Conservation (phyloP, 1,140 invertebrate genomes). For the Asbolus verrucosus region DNA sequence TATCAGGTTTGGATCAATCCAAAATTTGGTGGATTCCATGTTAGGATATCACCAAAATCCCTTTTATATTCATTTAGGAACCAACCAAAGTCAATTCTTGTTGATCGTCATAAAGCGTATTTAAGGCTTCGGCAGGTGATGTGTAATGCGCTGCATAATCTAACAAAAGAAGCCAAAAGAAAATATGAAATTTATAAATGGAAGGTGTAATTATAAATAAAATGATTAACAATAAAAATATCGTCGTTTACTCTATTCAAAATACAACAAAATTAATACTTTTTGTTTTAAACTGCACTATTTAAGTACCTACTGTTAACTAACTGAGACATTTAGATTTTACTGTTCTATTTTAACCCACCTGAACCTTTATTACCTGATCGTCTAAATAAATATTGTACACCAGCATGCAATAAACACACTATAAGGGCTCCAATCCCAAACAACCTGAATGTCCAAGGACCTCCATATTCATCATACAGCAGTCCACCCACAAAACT, state of each 20-base stretch:
- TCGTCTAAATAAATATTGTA: conserved; percentile 63
- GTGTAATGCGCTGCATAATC: conserved; percentile 45
- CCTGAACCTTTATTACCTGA: conserved; percentile 43
- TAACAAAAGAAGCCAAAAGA: conserved; percentile 33
- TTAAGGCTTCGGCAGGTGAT: conserved; percentile 44
- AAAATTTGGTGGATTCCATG: neutral
- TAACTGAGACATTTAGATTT: too few species aligned
- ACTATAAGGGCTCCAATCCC: conserved; percentile 75
- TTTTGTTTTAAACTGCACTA: neutral
- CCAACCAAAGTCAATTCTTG: conserved; percentile 53
- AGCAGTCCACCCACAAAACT: conserved; percentile 80
- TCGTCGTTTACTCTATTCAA: too few species aligned
- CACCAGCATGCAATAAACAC: conserved; percentile 72
- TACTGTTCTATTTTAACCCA: conserved; percentile 20
- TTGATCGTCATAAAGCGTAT: conserved; percentile 59
- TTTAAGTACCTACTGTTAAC: neutral
- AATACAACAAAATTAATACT: conserved; percentile 1
- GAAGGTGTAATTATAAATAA: neutral
- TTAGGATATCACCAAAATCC: neutral
- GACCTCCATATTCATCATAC: conserved; percentile 72
- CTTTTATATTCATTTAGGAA: neutral
- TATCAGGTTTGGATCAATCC: too few species aligned
- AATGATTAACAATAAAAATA: conserved; percentile 5
- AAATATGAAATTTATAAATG: conserved; percentile 7
- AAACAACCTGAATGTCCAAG: conserved; percentile 77